Evolutionary conservation across 2,797 vertebrate species (phyloP).

Genomic region (Enteromius mattozi): DNA sequence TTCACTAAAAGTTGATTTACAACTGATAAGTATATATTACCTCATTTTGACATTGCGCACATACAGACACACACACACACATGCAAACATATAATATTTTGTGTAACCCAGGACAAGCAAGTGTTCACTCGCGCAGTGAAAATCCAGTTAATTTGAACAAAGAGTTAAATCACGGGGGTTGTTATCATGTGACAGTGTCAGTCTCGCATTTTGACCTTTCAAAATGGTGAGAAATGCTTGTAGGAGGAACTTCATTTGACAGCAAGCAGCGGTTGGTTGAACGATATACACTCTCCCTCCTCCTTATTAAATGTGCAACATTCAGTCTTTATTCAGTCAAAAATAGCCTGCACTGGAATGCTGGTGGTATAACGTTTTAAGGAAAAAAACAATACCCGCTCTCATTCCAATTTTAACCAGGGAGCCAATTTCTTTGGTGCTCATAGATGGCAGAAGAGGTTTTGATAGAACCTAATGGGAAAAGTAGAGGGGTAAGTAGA

Average conservation of each 20-base stretch:
- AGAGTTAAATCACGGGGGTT: slow-evolving; percentile 51
- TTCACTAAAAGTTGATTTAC: not conserved
- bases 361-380: slow-evolving; percentile 49
- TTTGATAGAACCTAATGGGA: slow-evolving; percentile 66
- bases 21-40: not conserved
- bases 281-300: not conserved
- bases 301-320: not conserved
- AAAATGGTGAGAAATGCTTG: slow-evolving; percentile 24
- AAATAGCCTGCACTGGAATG: slow-evolving; percentile 46
- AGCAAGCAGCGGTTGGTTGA: slow-evolving; percentile 45
- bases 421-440: slow-evolving; percentile 54
- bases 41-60: not conserved
- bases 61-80: not conserved
- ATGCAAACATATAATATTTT: not conserved
- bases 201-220: slow-evolving; percentile 43
- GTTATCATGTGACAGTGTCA: slow-evolving; percentile 53
- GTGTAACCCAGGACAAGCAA: not conserved
- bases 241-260: not conserved
- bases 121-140: not conserved
- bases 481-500: slow-evolving; percentile 71
- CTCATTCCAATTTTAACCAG: slow-evolving; percentile 26
- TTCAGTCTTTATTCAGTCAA: slow-evolving; percentile 34
- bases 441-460: slow-evolving; percentile 79
- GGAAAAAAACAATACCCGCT: slow-evolving; percentile 53
- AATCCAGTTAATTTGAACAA: slow-evolving; percentile 2